Evolutionary conservation across 2,113 vertebrate genomes (phyloP).

Genomic region (Fukomys damarensis): DNA sequence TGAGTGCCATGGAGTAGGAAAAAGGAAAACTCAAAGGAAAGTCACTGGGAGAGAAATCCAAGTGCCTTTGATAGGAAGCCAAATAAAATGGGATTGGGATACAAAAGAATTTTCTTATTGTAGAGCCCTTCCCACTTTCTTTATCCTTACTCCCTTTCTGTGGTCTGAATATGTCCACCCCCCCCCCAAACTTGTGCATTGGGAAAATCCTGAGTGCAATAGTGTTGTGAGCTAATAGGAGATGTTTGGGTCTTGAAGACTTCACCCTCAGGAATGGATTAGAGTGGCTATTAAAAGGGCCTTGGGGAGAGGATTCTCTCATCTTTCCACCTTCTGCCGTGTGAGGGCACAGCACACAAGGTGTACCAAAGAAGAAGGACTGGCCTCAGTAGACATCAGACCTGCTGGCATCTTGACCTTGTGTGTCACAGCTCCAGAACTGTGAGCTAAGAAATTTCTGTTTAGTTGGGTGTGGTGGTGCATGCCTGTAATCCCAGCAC

Average conservation of each 20-base stretch:
- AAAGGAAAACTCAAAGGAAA: neutral
- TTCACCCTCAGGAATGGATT: neutral
- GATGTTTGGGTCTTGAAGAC: neutral
- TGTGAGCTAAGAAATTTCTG: neutral
- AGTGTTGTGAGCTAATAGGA: neutral
- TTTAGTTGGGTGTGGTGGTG: neutral
- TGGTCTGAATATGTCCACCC: neutral
- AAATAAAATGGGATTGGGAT: neutral
- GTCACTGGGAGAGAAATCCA: neutral
- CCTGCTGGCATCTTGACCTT: neutral
- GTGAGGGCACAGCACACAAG: neutral
- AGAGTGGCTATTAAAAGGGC: neutral
- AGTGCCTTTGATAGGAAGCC: neutral
- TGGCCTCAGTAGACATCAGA: neutral
- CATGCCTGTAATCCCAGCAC: neutral
- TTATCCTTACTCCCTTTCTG: neutral
- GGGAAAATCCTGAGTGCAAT: neutral
- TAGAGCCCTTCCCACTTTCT: neutral
- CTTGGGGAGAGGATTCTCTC: neutral
- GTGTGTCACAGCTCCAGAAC: neutral
- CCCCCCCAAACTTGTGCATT: neutral
- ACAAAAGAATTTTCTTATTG: neutral
- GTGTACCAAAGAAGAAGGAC: neutral
- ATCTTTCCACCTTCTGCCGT: neutral
- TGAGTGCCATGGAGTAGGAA: neutral